These are phyloP conservation scores for Emydura subglobosa DNA, from an alignment of 2,113 vertebrate species.

Conservation along the genomic window DNA sequence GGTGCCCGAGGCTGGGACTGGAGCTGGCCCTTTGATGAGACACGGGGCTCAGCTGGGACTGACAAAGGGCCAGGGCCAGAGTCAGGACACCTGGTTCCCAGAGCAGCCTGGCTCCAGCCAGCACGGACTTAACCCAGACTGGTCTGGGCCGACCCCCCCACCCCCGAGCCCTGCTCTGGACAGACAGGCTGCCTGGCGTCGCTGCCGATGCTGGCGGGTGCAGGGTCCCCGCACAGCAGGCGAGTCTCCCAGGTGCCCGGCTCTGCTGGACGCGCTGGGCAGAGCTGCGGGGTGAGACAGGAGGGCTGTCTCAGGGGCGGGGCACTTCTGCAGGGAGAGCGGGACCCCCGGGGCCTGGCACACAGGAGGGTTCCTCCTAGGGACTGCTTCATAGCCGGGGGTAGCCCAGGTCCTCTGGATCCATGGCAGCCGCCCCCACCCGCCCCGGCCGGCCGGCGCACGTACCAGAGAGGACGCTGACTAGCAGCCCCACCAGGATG, in stretches of 20 bases:
- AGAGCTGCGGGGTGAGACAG: not conserved
- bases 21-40: no score
- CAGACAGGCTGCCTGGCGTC: not conserved
- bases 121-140: no score
- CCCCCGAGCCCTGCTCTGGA: not conserved
- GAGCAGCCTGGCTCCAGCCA: not conserved
- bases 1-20: no score
- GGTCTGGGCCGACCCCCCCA: no score
- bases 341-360: no score
- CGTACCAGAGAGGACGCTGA: slow-evolving; percentile 93
- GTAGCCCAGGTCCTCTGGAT: no score
- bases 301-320: no score
- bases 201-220: not conserved
- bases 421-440: not conserved
- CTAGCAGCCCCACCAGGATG: slow-evolving; percentile 90
- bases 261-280: not conserved
- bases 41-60: no score
- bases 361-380: not conserved
- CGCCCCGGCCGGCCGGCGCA: fast-evolving
- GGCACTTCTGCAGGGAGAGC: no score
- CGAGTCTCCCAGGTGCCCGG: no score
- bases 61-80: no score
- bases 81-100: no score
- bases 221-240: not conserved
- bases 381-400: not conserved